A percentile compares a stretch with the other conserved stretches of the same genome.
phyloP scores from a whole-genome alignment of 1,140 invertebrate species.

The Chironomus striatipennis region DNA sequence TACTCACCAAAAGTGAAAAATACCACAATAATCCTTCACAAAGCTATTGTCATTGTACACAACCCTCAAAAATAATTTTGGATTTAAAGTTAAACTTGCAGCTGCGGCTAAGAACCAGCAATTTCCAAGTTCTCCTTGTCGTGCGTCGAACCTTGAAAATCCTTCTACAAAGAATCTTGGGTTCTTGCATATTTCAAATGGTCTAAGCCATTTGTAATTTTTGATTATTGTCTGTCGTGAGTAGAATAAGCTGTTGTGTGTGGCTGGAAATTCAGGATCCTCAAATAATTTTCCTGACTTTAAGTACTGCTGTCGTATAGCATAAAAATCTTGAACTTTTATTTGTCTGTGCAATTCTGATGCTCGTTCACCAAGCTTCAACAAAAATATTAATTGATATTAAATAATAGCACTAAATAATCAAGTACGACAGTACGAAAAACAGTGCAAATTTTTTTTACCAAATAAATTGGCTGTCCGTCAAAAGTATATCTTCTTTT shows the following conservation, averaged over 20 bases:
- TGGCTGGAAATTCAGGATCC: conserved; percentile 77
- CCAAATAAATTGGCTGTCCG: conserved; percentile 27
- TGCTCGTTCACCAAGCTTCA: conserved; percentile 60
- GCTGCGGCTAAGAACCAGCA: conserved; percentile 96
- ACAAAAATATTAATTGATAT: no score
- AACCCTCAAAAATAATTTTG: conserved; percentile 82
- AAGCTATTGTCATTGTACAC: conserved; percentile 94
- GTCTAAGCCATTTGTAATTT: conserved; percentile 74
- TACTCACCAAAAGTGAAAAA: conserved; percentile 80
- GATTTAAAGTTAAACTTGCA: conserved; percentile 86
- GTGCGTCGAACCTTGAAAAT: conserved; percentile 91
- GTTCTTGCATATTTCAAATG: conserved; percentile 78
- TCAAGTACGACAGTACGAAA: no score
- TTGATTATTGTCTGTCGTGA: conserved; percentile 60
- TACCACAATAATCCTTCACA: conserved; percentile 82
- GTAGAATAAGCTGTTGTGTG: conserved; percentile 70
- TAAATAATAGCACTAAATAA: no score
- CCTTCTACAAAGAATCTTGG: conserved; percentile 91
- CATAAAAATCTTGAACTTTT: conserved; percentile 62
- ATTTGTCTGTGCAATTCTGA: conserved; percentile 45
- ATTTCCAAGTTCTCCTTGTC: conserved; percentile 95
- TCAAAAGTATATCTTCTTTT: conserved; percentile 27
- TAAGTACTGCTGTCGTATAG: conserved; percentile 60
- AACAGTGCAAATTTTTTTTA: neutral
- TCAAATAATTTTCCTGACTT: conserved; percentile 68